Evolutionary conservation across 2,888 invertebrate species (phyloP).

Genomic region (Neuroscelio doddi): DNA sequence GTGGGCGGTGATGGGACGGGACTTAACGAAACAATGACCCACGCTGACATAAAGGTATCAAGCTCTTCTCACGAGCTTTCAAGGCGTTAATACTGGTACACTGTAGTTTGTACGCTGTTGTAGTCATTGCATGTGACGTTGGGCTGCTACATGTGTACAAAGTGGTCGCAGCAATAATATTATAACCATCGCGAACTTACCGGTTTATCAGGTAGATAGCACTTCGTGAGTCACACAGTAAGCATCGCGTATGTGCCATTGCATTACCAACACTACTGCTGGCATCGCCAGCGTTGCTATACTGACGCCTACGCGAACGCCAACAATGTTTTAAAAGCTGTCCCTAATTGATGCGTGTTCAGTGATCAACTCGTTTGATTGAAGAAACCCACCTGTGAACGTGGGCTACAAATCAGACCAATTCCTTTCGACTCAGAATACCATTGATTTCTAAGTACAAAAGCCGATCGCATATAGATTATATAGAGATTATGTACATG

Average conservation of each 20-base stretch:
- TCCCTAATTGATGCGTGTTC: constrained; percentile 51
- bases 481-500: too few relatives aligned
- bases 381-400: too few relatives aligned
- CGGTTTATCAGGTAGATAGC: constrained; percentile 53
- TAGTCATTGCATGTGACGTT: background rate
- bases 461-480: too few relatives aligned
- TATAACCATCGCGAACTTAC: constrained; percentile 47
- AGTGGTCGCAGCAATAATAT: constrained; percentile 51
- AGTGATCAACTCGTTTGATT: constrained; percentile 41
- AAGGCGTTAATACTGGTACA: constrained; percentile 3
- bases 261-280: constrained; percentile 8
- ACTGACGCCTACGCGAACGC: constrained; percentile 23
- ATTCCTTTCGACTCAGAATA: too few relatives aligned
- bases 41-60: constrained; percentile 17
- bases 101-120: background rate
- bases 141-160: constrained; percentile 44
- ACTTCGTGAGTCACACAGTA: constrained; percentile 37
- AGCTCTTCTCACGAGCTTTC: constrained; percentile 23
- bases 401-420: too few relatives aligned
- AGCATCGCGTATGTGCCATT: constrained; percentile 6
- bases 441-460: too few relatives aligned
- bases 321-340: constrained; percentile 5
- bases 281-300: background rate
- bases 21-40: constrained; percentile 44
- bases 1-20: constrained; percentile 46